These are phyloP conservation scores for Carcharodon carcharias DNA, from an alignment of 2,797 vertebrate species.

Conservation along the genomic window DNA sequence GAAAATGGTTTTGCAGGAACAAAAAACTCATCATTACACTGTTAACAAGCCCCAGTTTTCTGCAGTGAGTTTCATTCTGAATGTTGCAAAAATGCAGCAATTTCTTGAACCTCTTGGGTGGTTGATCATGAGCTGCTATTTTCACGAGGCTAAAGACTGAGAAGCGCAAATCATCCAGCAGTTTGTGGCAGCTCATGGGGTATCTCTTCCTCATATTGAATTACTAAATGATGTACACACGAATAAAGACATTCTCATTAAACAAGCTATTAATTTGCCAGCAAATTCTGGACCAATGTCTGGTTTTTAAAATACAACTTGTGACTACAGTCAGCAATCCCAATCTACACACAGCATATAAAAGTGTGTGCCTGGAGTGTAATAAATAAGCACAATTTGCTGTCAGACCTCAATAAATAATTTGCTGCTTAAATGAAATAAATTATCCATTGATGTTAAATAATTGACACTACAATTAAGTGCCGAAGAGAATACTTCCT, in stretches of 20 bases:
- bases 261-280: background rate
- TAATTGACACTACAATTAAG: background rate
- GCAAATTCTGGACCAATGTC: background rate
- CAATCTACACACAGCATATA: background rate
- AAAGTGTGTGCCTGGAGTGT: background rate
- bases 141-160: background rate
- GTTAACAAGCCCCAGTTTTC: background rate
- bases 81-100: background rate
- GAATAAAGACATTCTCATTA: too few relatives aligned
- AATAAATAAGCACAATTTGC: background rate
- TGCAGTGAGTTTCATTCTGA: background rate
- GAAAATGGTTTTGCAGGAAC: background rate
- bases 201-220: background rate
- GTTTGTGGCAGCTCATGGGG: background rate
- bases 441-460: background rate
- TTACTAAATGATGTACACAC: too few relatives aligned
- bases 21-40: too few relatives aligned
- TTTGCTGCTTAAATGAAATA: too few relatives aligned
- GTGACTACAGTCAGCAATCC: background rate
- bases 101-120: background rate
- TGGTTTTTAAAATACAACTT: background rate
- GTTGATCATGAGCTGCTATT: background rate
- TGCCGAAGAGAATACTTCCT: background rate
- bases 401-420: background rate
- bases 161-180: background rate